Conservation (phyloP, 2,888 invertebrate genomes). For the Eupithecia dodoneata region DNA sequence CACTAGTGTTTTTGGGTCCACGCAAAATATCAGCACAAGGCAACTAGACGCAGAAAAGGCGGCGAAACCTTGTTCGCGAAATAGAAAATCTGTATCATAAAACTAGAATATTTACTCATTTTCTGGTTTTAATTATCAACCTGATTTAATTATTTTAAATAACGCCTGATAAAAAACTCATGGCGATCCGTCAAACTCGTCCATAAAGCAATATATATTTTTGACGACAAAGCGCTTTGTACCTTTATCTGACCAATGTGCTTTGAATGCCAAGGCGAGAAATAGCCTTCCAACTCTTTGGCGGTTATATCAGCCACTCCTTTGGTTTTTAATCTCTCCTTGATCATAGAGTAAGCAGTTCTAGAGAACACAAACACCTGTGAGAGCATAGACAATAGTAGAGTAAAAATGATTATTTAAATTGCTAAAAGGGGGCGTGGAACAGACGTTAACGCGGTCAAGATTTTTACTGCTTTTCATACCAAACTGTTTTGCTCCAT, state of each 20-base stretch:
- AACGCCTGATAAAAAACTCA: not conserved
- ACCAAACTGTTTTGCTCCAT: not conserved
- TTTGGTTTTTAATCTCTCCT: slow-evolving; percentile 91
- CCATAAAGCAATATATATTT: not conserved
- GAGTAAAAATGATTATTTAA: slow-evolving; percentile 16
- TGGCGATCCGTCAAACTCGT: not conserved
- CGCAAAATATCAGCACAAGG: no score
- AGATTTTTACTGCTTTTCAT: slow-evolving; percentile 27
- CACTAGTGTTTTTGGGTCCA: no score
- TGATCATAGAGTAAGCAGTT: slow-evolving; percentile 91
- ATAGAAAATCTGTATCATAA: no score
- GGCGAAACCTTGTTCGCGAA: no score
- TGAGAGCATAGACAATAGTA: slow-evolving; percentile 75
- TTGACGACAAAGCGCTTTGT: slow-evolving; percentile 37
- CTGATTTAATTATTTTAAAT: not conserved
- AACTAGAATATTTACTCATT: no score
- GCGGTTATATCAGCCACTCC: slow-evolving; percentile 90
- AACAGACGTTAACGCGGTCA: slow-evolving; percentile 33
- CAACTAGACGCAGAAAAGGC: no score
- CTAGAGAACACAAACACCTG: slow-evolving; percentile 95
- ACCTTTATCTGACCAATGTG: slow-evolving; percentile 91
- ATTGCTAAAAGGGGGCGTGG: not conserved
- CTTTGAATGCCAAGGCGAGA: slow-evolving; percentile 94
- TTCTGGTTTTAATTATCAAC: not conserved
- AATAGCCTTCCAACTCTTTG: slow-evolving; percentile 90